These are phyloP conservation scores for Phylloscopus trochiloides DNA, from an alignment of 2,113 vertebrate genomes.

Conservation along the genomic window DNA sequence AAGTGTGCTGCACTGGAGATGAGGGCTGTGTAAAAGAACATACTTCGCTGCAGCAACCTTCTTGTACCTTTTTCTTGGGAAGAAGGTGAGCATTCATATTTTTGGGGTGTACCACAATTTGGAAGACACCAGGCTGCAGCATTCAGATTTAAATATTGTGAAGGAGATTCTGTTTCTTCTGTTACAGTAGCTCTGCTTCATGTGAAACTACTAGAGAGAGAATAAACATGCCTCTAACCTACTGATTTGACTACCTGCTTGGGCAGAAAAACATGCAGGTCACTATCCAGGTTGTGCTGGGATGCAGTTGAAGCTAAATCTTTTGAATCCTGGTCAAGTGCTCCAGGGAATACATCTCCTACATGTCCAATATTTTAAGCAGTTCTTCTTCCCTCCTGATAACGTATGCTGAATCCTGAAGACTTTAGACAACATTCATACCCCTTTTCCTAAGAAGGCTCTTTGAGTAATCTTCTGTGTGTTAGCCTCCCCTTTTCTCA, in stretches of 20 bases:
- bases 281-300: neutral
- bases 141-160: neutral
- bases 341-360: neutral
- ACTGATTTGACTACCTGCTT: neutral
- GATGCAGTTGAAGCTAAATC: neutral
- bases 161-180: neutral
- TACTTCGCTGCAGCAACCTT: neutral
- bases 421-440: neutral
- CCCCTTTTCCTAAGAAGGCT: neutral
- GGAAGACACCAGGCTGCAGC: neutral
- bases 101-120: neutral
- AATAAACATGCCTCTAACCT: neutral
- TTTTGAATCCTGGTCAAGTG: neutral
- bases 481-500: neutral
- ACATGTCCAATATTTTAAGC: neutral
- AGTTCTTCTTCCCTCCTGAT: neutral
- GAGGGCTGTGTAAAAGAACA: neutral
- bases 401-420: neutral
- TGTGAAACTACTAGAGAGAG: neutral
- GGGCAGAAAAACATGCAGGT: neutral
- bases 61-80: neutral
- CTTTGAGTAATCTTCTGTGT: neutral
- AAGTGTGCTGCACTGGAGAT: neutral
- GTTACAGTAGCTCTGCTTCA: neutral
- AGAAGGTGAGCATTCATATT: neutral